These are phyloP conservation scores for Piscicola geometra DNA, from an alignment of 2,888 invertebrate species.

Conservation along the genomic window DNA sequence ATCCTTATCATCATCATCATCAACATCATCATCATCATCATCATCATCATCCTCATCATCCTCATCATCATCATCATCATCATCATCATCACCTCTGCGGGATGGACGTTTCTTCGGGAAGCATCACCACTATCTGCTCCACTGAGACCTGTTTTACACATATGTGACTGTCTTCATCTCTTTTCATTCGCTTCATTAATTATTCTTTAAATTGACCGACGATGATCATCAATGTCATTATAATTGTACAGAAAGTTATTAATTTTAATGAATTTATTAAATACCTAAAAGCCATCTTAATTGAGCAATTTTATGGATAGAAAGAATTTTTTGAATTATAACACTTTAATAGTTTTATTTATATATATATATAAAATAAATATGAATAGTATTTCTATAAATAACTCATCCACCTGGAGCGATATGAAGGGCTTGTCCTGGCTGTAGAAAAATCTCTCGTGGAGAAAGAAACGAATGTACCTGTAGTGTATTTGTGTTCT, in stretches of 20 bases:
- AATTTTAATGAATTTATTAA: no score
- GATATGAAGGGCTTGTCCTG: slow-evolving; percentile 31
- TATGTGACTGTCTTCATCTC: background rate
- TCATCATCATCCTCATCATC: slow-evolving; percentile 16
- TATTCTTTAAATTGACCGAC: no score
- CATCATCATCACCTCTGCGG: slow-evolving; percentile 31
- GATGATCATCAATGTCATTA: background rate
- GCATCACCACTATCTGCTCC: slow-evolving; percentile 26
- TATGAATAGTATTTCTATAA: no score
- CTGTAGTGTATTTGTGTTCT: no score
- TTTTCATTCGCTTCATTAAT: no score
- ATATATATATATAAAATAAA: no score
- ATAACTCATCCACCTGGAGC: no score
- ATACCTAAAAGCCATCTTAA: no score
- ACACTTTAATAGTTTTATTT: no score
- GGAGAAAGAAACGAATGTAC: slow-evolving; percentile 32
- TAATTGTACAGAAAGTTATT: no score
- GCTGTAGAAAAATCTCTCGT: slow-evolving; percentile 28
- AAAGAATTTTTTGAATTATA: no score
- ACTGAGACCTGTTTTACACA: slow-evolving; percentile 20
- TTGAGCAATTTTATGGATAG: no score
- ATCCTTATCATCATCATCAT: slow-evolving; percentile 32
- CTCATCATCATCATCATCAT: slow-evolving; percentile 13
- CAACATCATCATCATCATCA: slow-evolving; percentile 30
- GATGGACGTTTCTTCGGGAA: slow-evolving; percentile 33